phyloP scores from a whole-genome alignment of 2,888 invertebrate species.

The Machimus rusticus region DNA sequence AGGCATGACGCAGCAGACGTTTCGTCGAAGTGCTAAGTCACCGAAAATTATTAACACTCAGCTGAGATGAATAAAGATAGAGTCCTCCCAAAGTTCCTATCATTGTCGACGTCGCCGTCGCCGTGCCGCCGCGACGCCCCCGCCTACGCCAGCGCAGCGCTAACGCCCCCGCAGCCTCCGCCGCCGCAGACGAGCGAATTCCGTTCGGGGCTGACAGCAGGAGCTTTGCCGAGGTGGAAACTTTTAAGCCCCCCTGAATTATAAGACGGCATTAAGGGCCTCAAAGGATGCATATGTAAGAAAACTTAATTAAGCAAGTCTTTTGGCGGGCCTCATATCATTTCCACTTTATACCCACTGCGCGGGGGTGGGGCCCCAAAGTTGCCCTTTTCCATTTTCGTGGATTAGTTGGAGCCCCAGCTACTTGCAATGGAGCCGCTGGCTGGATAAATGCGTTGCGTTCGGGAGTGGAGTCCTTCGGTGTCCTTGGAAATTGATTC shows the following conservation, averaged over 20 bases:
- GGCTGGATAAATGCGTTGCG: not conserved
- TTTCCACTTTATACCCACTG: not conserved
- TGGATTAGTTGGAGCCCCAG: not conserved
- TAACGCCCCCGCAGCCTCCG: not conserved
- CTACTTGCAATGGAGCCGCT: not conserved
- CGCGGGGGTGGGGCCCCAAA: not conserved
- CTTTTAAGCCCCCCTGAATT: slow-evolving; percentile 2
- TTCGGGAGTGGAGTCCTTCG: not conserved
- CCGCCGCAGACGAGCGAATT: not conserved
- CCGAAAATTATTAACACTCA: slow-evolving; percentile 14
- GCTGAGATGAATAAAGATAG: slow-evolving; percentile 14
- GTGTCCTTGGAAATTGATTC: not conserved
- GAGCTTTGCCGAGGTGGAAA: not conserved
- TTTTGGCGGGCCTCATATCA: not conserved
- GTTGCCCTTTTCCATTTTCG: not conserved
- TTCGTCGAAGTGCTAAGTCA: slow-evolving; percentile 5
- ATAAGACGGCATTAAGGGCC: not conserved
- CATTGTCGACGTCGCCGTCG: not conserved
- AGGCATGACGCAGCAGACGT: slow-evolving; percentile 1
- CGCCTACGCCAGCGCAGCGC: too few relatives aligned
- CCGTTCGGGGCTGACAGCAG: not conserved
- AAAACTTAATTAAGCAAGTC: slow-evolving; percentile 11
- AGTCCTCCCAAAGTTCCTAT: not conserved
- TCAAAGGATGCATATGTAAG: slow-evolving; percentile 11
- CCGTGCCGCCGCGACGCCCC: not conserved